Conservation (phyloP, 64 coral and sea anemone species). For the Montipora cactus region DNA sequence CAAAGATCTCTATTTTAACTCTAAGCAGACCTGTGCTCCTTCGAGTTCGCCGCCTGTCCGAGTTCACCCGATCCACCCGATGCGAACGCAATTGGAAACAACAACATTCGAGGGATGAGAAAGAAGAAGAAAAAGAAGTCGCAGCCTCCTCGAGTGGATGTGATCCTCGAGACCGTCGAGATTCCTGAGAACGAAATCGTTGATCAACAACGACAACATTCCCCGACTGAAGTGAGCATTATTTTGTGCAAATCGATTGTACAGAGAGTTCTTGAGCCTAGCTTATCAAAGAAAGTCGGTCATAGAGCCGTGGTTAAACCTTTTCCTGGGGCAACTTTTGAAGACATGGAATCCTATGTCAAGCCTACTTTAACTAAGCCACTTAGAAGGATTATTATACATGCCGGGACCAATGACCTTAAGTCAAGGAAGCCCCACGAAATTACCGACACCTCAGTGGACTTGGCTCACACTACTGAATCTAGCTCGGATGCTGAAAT, state of each 20-base stretch:
- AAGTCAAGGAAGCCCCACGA: background rate
- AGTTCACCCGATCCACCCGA: background rate
- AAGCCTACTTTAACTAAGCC: too few relatives aligned
- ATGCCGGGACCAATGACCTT: too few relatives aligned
- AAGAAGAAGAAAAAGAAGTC: background rate
- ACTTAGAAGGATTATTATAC: too few relatives aligned
- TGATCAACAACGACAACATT: background rate
- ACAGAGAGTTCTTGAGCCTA: background rate
- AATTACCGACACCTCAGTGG: background rate
- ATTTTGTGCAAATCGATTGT: constrained; percentile 1
- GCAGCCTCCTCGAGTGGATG: background rate
- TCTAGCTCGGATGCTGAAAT: background rate
- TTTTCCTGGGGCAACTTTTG: too few relatives aligned
- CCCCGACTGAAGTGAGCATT: background rate
- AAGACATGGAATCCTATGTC: too few relatives aligned
- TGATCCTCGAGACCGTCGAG: constrained; percentile 7
- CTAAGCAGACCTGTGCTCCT: constrained; percentile 1
- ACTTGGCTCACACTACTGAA: background rate
- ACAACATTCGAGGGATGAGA: background rate
- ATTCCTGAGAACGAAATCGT: background rate
- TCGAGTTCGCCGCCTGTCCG: background rate
- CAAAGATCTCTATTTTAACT: too few relatives aligned
- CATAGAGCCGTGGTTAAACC: too few relatives aligned
- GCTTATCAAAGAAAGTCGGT: background rate
- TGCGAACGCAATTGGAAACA: background rate